phyloP scores from a whole-genome alignment of 2,113 vertebrate genomes.

The Falco punctatus region DNA sequence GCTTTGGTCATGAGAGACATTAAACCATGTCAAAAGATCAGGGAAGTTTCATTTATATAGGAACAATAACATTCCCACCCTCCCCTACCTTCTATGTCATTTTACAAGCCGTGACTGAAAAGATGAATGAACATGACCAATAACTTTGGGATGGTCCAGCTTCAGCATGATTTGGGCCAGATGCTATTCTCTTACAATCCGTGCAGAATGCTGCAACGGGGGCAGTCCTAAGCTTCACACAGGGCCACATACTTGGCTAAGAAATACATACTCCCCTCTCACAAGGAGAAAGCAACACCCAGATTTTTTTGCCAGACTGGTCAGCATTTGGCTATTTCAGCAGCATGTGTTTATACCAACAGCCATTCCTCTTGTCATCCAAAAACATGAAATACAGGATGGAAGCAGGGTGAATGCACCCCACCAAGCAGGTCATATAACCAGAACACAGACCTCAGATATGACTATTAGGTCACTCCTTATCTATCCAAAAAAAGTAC shows the following conservation, averaged over 20 bases:
- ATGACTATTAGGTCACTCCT: background rate
- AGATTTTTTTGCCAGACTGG: background rate
- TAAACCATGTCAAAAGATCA: background rate
- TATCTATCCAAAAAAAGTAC: background rate
- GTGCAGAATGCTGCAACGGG: background rate
- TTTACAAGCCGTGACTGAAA: background rate
- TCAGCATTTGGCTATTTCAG: background rate
- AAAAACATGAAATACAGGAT: fast-evolving
- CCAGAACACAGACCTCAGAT: background rate
- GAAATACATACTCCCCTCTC: background rate
- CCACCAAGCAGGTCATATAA: fast-evolving
- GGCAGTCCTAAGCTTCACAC: background rate
- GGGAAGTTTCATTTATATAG: background rate
- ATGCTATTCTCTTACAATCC: background rate
- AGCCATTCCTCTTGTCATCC: background rate
- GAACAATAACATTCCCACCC: background rate
- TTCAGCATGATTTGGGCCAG: background rate
- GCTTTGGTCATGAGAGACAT: background rate
- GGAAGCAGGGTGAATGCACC: background rate
- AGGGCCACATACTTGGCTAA: background rate
- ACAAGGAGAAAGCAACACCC: background rate
- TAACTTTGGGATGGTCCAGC: background rate
- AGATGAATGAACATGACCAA: background rate
- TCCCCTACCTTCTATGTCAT: background rate
- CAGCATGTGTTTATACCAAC: background rate